Evolutionary conservation across 2,113 vertebrate species (phyloP).

Genomic region (Hylia prasina): DNA sequence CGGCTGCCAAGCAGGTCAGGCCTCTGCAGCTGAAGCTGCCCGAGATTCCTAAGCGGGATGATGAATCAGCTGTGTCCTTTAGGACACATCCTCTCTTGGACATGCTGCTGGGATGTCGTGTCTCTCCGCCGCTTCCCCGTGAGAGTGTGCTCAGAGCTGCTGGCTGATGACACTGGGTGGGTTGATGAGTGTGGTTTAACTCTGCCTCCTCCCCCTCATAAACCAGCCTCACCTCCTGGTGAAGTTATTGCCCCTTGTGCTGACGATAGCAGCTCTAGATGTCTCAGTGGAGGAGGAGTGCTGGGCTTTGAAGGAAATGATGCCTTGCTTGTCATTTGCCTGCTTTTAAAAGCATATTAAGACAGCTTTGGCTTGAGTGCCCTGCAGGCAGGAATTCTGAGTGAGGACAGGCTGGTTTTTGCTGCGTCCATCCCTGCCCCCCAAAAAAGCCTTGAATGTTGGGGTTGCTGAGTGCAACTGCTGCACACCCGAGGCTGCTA

Average conservation of each 20-base stretch:
- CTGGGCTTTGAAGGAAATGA: neutral
- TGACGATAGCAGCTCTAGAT: neutral
- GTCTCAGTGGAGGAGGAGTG: neutral
- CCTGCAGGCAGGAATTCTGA: neutral
- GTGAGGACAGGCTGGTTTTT: neutral
- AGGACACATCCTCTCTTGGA: neutral
- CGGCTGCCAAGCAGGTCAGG: conserved; percentile 34
- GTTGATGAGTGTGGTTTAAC: neutral
- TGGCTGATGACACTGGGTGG: neutral
- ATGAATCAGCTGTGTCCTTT: neutral
- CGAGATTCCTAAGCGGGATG: neutral
- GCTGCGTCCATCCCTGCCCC: neutral
- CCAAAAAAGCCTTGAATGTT: neutral
- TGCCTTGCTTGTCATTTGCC: neutral
- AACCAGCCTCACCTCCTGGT: neutral
- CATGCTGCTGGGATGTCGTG: neutral
- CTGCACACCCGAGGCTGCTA: neutral
- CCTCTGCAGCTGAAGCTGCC: conserved; percentile 14
- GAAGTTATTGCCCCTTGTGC: neutral
- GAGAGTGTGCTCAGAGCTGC: neutral
- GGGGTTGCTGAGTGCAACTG: neutral
- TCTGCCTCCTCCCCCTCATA: neutral
- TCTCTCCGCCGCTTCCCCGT: fast-evolving
- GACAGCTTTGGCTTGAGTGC: neutral
- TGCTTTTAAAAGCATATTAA: neutral